Evolutionary conservation across 2,797 vertebrate species (phyloP), one percentile per base, ranked within the genome.

Genomic region (Leuciscus waleckii): DNA sequence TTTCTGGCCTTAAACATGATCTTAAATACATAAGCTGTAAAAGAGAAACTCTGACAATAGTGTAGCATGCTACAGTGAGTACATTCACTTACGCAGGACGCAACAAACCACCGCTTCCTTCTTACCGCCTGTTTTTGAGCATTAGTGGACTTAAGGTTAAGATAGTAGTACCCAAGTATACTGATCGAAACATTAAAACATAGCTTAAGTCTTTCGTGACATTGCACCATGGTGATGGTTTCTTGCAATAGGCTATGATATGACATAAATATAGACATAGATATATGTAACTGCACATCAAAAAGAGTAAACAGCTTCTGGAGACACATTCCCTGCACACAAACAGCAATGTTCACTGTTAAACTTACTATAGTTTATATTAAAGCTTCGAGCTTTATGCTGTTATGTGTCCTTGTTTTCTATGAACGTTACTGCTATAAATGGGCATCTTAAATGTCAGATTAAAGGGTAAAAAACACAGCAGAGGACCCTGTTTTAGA

Each of bases 1-100:
- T 69, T 70, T 58, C 80, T 1, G 80, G 51, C 51, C 26, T 82
- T 17, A 82, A 9, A 88, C 89, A 89, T 93, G 89, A 88, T 93
- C 92, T 93, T 94, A 93, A 93, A 94, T 93, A 94, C 91, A 93
- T 93, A 91, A 92, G 43, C 67, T 89, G 90, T 89, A 90, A 91
- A 87, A 92, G 90, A 94, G 92, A 93, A 91, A 91, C 90, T 63
- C 10, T 41, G 46, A 71, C 46, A 79, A 82, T 29, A 84, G 84
- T 71, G 78, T 84, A 78, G 90, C 93, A 94, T 94, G 94, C 94
- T 94, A 94, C 93, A 94, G 93, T 95, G 93, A 94, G 91, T 93
- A 94, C 93, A 94, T 94, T 95, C 93, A 94, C 90, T 87, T 85
- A 84, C 49, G 85, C 89, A 85, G 83, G 87, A 89, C 84, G 85